Evolutionary conservation across 2,888 invertebrate species (phyloP).

Genomic region (Protonemura montana): DNA sequence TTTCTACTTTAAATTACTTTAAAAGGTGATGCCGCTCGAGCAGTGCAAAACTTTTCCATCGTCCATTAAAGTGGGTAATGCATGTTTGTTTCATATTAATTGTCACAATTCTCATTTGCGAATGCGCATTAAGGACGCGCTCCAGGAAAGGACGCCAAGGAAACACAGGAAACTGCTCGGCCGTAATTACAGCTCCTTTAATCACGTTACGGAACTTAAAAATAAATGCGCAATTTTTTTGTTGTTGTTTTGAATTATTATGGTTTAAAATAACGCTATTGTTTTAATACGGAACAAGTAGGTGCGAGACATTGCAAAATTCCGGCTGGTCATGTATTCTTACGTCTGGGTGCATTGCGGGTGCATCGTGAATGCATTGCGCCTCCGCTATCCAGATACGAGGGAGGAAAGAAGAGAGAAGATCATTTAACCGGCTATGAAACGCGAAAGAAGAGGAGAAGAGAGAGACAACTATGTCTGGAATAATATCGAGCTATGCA

Average conservation of each 20-base stretch:
- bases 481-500: background rate
- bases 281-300: no score
- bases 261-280: background rate
- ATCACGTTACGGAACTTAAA: constrained; percentile 12
- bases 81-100: constrained; percentile 1
- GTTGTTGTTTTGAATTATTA: background rate
- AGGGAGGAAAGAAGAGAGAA: background rate
- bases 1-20: background rate
- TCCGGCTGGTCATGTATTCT: background rate
- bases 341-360: background rate
- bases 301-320: background rate
- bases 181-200: background rate
- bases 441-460: background rate
- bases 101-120: background rate
- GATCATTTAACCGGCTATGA: background rate
- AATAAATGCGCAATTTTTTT: background rate
- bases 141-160: background rate
- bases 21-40: background rate
- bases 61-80: background rate
- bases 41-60: background rate
- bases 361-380: background rate
- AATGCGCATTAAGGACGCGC: background rate
- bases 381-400: background rate
- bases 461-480: background rate
- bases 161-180: background rate